A percentile compares a stretch with the other conserved stretches of the same genome.
phyloP scores from a whole-genome alignment of 2,888 invertebrate species.

The Atrina japonica region DNA sequence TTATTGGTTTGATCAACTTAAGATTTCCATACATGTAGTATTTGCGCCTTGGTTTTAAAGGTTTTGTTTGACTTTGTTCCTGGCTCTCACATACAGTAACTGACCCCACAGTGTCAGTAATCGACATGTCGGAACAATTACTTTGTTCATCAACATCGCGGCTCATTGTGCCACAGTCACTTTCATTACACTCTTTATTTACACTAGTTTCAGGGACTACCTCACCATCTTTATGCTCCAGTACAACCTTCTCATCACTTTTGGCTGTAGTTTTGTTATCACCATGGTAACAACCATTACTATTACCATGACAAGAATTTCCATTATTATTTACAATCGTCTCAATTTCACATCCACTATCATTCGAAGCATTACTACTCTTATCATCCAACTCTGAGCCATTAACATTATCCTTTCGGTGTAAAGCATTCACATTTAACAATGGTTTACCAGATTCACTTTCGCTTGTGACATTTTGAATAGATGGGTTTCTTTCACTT shows the following conservation, averaged over 20 bases:
- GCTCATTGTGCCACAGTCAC: neutral
- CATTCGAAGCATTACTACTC: constrained; percentile 39
- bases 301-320: constrained; percentile 10
- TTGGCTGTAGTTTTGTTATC: constrained; percentile 1
- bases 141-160: constrained; percentile 23
- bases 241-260: neutral
- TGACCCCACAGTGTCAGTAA: constrained; percentile 43
- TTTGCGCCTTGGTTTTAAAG: constrained; percentile 62
- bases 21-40: constrained; percentile 76
- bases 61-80: constrained; percentile 35
- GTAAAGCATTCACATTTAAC: constrained; percentile 6
- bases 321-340: neutral
- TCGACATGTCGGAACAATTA: constrained; percentile 51
- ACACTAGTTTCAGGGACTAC: neutral
- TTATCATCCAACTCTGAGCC: constrained; percentile 28
- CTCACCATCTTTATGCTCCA: constrained; percentile 1
- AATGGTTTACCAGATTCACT: constrained; percentile 4
- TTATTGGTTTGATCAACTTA: constrained; percentile 75
- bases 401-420: neutral
- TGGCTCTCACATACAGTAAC: constrained; percentile 30
- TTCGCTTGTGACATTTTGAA: neutral
- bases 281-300: constrained; percentile 7
- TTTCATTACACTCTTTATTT: neutral
- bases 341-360: constrained; percentile 67
- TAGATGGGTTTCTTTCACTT: constrained; percentile 5